Conservation (phyloP, 2,113 vertebrate genomes). For the Morone chrysops region DNA sequence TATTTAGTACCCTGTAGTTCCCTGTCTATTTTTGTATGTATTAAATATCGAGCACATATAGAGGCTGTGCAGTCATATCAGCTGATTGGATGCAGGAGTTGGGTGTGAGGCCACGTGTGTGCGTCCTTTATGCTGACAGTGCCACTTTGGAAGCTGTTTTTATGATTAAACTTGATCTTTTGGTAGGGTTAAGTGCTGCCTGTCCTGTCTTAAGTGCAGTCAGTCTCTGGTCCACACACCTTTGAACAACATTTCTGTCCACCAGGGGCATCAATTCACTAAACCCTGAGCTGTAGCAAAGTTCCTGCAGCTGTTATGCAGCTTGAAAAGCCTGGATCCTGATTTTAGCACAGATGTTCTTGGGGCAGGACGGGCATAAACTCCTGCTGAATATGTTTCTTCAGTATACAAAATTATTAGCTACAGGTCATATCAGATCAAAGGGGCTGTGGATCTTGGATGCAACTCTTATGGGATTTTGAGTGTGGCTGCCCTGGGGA, state of each 20-base stretch:
- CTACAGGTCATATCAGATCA: slow-evolving; percentile 23
- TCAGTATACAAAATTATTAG: slow-evolving; percentile 2
- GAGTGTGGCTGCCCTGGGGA: background rate
- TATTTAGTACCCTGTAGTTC: background rate
- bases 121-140: slow-evolving; percentile 34
- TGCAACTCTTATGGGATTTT: slow-evolving; percentile 32
- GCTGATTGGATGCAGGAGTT: background rate
- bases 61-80: background rate
- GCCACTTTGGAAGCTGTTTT: slow-evolving; percentile 31
- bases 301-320: slow-evolving; percentile 46
- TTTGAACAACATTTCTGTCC: slow-evolving; percentile 44
- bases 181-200: slow-evolving; percentile 38
- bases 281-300: slow-evolving; percentile 50
- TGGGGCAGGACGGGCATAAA: background rate
- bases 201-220: slow-evolving; percentile 29
- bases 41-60: slow-evolving; percentile 29
- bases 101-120: slow-evolving; percentile 6
- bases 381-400: background rate
- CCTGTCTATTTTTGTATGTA: background rate
- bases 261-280: slow-evolving; percentile 47
- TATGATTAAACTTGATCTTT: slow-evolving; percentile 54
- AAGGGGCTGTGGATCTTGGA: slow-evolving; percentile 31
- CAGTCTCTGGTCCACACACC: slow-evolving; percentile 47
- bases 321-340: slow-evolving; percentile 27
- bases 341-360: slow-evolving; percentile 13